A percentile compares a stretch with the other conserved stretches of the same genome.
These are phyloP conservation scores for Eulemur mongoz DNA, from an alignment of 2,797 vertebrate species.

Conservation along the genomic window DNA sequence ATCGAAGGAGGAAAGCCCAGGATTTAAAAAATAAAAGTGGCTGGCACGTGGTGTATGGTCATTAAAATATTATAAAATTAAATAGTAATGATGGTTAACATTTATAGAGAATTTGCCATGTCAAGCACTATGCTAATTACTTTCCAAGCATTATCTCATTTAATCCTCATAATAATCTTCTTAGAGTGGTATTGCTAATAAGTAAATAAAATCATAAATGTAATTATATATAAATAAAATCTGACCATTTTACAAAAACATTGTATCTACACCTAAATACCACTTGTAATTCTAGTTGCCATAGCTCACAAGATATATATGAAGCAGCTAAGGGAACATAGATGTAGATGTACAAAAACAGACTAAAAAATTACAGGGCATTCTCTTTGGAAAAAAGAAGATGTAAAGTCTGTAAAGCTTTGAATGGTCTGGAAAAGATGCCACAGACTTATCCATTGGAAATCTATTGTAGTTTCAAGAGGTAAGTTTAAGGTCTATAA, in stretches of 20 bases:
- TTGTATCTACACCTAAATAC: not conserved
- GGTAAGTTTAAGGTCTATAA: not conserved
- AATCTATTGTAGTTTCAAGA: not conserved
- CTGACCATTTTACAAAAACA: not conserved
- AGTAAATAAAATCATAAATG: not conserved
- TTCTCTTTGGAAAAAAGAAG: not conserved
- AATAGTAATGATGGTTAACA: not conserved
- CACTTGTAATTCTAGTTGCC: not conserved
- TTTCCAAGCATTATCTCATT: not conserved
- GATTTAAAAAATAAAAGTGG: conserved; percentile 25
- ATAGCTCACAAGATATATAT: not conserved
- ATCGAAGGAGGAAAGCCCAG: not conserved
- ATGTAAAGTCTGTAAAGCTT: not conserved
- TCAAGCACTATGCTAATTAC: not conserved
- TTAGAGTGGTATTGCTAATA: not conserved
- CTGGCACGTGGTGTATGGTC: not conserved
- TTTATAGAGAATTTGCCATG: not conserved
- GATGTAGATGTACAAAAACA: not conserved
- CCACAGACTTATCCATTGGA: not conserved
- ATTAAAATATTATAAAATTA: conserved; percentile 33
- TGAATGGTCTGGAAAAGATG: not conserved
- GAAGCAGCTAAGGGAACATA: not conserved
- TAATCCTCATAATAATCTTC: not conserved
- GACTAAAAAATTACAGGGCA: not conserved
- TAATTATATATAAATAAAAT: conserved; percentile 16